A percentile compares a stretch with the other conserved stretches of the same genome.
Conservation (phyloP, 2,888 invertebrate species). For the Cephus pygmeus region DNA sequence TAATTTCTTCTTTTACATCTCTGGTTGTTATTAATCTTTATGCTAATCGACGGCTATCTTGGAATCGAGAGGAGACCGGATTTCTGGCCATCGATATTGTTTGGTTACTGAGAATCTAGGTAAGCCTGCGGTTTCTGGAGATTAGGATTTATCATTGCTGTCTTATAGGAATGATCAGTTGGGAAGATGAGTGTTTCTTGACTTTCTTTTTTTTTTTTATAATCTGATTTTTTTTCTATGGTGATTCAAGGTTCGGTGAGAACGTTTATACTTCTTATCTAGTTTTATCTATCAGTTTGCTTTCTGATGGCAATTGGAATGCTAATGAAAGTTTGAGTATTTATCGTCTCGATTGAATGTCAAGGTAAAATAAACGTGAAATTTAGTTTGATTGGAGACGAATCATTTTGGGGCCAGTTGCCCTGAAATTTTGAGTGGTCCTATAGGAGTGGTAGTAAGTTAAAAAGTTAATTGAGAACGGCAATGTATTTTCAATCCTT, state of each 20-base stretch:
- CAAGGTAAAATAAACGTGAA: background rate
- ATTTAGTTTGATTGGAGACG: background rate
- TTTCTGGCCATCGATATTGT: background rate
- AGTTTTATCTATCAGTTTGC: background rate
- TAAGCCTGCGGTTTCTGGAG: background rate
- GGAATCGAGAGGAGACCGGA: background rate
- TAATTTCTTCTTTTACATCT: background rate
- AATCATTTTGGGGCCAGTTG: background rate
- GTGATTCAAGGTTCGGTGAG: background rate
- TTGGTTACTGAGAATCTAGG: background rate
- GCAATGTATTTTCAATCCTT: constrained; percentile 30
- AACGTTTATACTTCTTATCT: background rate
- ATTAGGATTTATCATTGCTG: background rate
- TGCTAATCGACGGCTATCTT: background rate
- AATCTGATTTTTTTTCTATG: background rate
- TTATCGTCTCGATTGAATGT: background rate
- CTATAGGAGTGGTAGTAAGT: constrained; percentile 3
- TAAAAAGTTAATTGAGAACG: constrained; percentile 40
- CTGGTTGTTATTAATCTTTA: background rate
- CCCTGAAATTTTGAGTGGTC: background rate
- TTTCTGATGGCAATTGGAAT: background rate
- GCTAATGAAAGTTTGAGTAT: background rate
- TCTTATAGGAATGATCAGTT: no score
- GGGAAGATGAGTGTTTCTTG: background rate
- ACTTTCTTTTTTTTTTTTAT: background rate